A percentile compares a stretch with the other conserved stretches of the same genome.
These are phyloP conservation scores for Eristalinus aeneus DNA, from an alignment of 2,888 invertebrate species.

Conservation along the genomic window DNA sequence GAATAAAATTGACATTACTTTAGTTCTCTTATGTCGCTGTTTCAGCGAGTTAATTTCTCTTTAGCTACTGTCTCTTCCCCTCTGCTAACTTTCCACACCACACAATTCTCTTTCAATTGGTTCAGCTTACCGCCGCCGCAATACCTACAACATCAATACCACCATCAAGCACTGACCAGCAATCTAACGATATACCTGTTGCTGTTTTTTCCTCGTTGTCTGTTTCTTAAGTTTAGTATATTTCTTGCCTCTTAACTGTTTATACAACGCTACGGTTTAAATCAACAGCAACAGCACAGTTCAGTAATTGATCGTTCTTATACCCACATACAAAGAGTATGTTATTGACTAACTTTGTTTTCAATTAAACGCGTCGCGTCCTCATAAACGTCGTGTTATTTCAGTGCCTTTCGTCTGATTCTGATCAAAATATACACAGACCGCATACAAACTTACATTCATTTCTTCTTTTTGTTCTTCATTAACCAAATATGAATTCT, in stretches of 20 bases:
- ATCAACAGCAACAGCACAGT: slow-evolving; percentile 11
- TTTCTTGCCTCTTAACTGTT: slow-evolving; percentile 49
- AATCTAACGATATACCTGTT: slow-evolving; percentile 35
- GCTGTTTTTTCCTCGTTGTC: slow-evolving; percentile 5
- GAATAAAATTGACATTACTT: neutral
- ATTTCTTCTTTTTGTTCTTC: slow-evolving; percentile 38
- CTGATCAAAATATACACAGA: slow-evolving; percentile 44
- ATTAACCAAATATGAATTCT: slow-evolving; percentile 69
- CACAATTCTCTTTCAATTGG: neutral
- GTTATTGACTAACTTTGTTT: neutral
- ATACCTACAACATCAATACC: slow-evolving; percentile 19
- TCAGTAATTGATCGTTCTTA: slow-evolving; percentile 19
- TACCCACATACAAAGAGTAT: slow-evolving; percentile 37
- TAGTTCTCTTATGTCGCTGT: neutral
- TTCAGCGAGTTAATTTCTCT: slow-evolving; percentile 15
- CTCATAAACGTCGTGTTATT: slow-evolving; percentile 19
- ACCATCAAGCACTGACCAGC: slow-evolving; percentile 8
- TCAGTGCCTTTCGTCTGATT: slow-evolving; percentile 31
- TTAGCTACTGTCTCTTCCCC: neutral
- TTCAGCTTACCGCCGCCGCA: neutral
- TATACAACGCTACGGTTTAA: slow-evolving; percentile 13
- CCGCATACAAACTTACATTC: neutral
- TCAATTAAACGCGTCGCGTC: slow-evolving; percentile 33
- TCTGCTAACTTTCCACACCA: neutral
- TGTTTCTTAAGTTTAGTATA: slow-evolving; percentile 53